phyloP scores from a whole-genome alignment of 2,888 invertebrate genomes.

The Chloromyia formosa region DNA sequence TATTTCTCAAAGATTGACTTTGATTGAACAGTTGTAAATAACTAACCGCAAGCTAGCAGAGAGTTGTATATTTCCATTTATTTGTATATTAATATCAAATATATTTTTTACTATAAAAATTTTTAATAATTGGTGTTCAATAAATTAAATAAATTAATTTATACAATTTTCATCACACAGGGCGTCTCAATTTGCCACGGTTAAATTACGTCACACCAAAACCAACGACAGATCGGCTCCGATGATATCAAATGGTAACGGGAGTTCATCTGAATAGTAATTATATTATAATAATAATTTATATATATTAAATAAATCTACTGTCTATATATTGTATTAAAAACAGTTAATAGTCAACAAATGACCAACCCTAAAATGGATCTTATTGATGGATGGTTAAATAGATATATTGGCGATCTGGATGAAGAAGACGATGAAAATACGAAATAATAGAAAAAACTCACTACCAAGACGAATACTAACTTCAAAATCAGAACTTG shows the following conservation, averaged over 20 bases:
- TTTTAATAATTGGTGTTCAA: no score
- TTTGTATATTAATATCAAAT: no score
- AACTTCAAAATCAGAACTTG: not conserved
- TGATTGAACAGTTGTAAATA: no score
- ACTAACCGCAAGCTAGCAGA: no score
- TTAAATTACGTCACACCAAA: conserved; percentile 86
- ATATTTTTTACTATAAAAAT: no score
- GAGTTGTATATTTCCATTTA: no score
- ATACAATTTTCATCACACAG: conserved; percentile 65
- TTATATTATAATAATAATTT: conserved; percentile 8
- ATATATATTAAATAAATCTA: conserved; percentile 7
- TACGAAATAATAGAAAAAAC: not conserved
- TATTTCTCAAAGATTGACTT: no score
- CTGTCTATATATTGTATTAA: not conserved
- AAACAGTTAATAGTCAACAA: conserved; percentile 24
- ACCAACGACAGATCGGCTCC: conserved; percentile 88
- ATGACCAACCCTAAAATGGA: conserved; percentile 38
- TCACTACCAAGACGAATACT: not conserved
- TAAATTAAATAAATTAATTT: no score
- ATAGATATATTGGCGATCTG: conserved; percentile 25
- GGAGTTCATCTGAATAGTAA: conserved; percentile 28
- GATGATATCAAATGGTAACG: conserved; percentile 64
- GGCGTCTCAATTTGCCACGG: conserved; percentile 87
- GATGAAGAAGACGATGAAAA: conserved; percentile 17
- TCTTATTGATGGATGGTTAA: conserved; percentile 32